Evolutionary conservation across 1,140 invertebrate species (phyloP).

Genomic region (Thaumatotibia leucotreta): DNA sequence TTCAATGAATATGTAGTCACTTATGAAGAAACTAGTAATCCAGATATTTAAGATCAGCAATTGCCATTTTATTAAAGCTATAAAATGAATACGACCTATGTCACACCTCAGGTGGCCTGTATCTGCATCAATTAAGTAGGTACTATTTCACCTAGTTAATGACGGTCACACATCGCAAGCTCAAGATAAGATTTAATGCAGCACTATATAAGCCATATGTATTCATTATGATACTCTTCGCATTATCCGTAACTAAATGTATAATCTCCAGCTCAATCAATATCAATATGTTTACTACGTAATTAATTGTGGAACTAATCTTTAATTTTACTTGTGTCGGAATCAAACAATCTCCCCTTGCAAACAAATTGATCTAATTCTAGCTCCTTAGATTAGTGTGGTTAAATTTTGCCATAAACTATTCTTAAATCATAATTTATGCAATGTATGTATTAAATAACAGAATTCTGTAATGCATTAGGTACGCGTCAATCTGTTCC

Average conservation of each 20-base stretch:
- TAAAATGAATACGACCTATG: slow-evolving; percentile 50
- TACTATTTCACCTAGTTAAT: no score
- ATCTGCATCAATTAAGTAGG: not conserved
- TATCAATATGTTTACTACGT: no score
- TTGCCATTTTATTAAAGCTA: slow-evolving; percentile 43
- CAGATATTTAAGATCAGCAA: no score
- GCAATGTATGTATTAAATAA: not conserved
- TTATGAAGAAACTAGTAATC: slow-evolving; percentile 53
- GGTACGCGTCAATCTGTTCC: slow-evolving; percentile 18
- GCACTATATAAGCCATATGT: not conserved
- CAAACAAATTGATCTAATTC: no score
- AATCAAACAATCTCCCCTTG: no score
- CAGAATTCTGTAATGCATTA: not conserved
- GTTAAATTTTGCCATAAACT: no score
- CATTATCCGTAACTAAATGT: no score
- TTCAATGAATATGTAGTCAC: slow-evolving; percentile 53
- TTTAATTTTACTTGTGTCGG: no score
- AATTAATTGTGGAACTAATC: no score
- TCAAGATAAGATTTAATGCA: not conserved
- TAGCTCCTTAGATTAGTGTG: no score
- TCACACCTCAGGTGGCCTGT: slow-evolving; percentile 32
- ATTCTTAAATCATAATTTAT: not conserved
- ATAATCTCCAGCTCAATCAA: no score
- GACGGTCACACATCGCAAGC: not conserved
- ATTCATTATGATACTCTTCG: no score